These are phyloP conservation scores for Bambusicola thoracicus DNA, from an alignment of 2,113 vertebrate species.

Conservation along the genomic window DNA sequence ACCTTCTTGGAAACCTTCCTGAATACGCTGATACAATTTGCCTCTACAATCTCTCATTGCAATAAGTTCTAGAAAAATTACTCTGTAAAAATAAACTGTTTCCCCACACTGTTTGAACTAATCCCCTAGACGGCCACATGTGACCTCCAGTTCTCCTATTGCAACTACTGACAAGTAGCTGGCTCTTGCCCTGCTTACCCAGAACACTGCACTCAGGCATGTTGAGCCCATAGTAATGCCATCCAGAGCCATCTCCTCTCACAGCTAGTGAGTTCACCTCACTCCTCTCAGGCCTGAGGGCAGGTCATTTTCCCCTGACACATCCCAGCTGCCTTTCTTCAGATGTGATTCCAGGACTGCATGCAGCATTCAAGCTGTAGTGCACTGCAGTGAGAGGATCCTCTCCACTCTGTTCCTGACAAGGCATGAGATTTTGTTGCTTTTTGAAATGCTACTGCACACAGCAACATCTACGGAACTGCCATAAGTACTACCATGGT, in stretches of 20 bases:
- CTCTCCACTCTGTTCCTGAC: neutral
- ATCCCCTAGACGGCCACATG: neutral
- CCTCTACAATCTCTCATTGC: neutral
- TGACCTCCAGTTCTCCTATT: neutral
- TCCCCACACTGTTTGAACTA: neutral
- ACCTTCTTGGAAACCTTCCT: neutral
- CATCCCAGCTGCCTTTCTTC: neutral
- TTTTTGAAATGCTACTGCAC: neutral
- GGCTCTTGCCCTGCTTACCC: neutral
- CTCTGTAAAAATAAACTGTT: neutral
- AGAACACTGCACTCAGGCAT: neutral
- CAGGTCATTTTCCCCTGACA: neutral
- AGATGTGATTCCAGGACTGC: neutral
- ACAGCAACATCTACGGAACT: neutral
- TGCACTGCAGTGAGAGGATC: rapidly evolving
- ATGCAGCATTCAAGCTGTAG: neutral
- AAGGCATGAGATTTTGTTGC: neutral
- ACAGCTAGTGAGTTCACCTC: neutral
- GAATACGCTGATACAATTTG: no score
- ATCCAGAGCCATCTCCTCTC: neutral
- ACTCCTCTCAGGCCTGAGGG: neutral
- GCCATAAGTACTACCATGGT: neutral
- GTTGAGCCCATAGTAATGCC: neutral
- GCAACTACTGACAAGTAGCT: neutral
- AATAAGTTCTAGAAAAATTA: neutral